These are phyloP conservation scores for Oasisia sp. DNA, from an alignment of 2,888 invertebrate genomes.

Conservation along the genomic window DNA sequence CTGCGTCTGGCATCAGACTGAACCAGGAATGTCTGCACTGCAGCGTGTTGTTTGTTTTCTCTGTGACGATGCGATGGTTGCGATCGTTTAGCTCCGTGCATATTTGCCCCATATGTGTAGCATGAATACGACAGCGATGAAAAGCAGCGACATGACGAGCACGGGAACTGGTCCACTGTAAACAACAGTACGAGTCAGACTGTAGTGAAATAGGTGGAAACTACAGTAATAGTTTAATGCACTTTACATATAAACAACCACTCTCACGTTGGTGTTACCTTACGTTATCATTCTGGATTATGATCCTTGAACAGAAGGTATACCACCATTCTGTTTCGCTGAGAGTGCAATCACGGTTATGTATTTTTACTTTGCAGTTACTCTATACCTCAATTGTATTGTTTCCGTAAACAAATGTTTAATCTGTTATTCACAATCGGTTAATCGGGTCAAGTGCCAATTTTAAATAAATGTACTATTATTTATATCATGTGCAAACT, in stretches of 20 bases:
- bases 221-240: background rate
- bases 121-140: constrained; percentile 99
- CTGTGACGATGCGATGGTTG: background rate
- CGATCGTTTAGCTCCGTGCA: constrained; percentile 50
- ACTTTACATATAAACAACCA: background rate
- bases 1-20: background rate
- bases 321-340: no score
- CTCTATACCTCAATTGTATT: no score
- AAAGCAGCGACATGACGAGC: constrained; percentile 97
- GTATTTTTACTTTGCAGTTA: no score
- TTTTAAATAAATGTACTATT: background rate
- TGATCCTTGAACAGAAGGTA: background rate
- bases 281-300: background rate
- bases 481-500: no score
- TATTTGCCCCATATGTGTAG: constrained; percentile 99
- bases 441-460: background rate
- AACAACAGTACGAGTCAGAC: constrained; percentile 26
- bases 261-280: background rate
- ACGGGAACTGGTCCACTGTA: constrained; percentile 94
- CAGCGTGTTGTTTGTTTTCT: background rate
- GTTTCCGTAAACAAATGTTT: no score
- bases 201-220: background rate
- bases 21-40: constrained; percentile 10
- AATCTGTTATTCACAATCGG: no score
- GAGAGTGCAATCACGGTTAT: no score